These are phyloP conservation scores for Drosophila prosaltans DNA, from an alignment of 1,140 invertebrate genomes.

Conservation along the genomic window DNA sequence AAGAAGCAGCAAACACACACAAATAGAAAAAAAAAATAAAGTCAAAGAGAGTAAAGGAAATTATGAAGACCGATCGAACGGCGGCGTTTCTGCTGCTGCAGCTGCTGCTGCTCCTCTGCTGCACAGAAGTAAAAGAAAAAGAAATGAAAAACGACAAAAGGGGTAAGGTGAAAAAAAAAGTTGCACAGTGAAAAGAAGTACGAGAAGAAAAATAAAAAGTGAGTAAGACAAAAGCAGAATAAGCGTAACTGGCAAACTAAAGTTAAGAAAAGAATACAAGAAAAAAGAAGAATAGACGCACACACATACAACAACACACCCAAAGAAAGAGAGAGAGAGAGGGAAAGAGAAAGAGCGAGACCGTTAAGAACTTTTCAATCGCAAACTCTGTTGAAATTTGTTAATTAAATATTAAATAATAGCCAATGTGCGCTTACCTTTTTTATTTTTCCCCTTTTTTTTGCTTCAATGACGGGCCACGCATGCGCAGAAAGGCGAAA, in stretches of 20 bases:
- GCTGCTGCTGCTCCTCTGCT: not conserved
- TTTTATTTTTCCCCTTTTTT: not conserved
- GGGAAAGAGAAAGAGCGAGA: not conserved
- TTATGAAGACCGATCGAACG: slow-evolving; percentile 12
- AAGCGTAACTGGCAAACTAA: slow-evolving; percentile 20
- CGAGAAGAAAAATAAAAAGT: not conserved
- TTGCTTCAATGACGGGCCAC: slow-evolving; percentile 1
- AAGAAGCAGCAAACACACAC: slow-evolving; percentile 1
- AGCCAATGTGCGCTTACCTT: not conserved
- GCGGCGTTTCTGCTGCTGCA: not conserved
- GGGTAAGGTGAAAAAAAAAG: not conserved
- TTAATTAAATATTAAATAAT: not conserved
- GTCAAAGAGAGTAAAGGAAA: slow-evolving; percentile 13
- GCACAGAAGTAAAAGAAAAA: slow-evolving; percentile 1
- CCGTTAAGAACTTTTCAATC: not conserved
- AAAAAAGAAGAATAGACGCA: not conserved
- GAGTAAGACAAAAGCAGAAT: slow-evolving; percentile 13
- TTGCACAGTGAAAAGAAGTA: slow-evolving; percentile 12
- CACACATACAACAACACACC: not conserved
- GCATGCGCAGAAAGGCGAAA: slow-evolving; percentile 16
- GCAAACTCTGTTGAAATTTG: not conserved
- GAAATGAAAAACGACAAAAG: not conserved
- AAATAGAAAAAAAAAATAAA: slow-evolving; percentile 4
- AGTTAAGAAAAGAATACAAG: slow-evolving; percentile 13
- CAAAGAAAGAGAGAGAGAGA: not conserved